Evolutionary conservation across 92 coral and sea anemone species (phyloP), one percentile per base, ranked within the genome.

Genomic region (Scolanthus callimorphus): DNA sequence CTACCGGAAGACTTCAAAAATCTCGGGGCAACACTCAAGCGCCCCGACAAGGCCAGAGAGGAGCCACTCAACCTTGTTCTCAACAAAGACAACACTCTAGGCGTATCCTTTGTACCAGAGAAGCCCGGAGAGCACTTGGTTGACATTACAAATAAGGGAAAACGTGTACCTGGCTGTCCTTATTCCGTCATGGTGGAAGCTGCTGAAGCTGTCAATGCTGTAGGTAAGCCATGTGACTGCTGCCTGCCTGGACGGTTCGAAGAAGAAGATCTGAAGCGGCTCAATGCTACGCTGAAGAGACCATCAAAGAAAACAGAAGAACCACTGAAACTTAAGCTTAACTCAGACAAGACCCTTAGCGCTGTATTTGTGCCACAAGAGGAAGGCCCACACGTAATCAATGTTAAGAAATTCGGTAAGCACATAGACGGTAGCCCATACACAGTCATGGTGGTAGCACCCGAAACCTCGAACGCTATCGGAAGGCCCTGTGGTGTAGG

Each of bases 401-500:
- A 78, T 31, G 88, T 92, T 24, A 92, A 80, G 78, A 88, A 84
- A 67, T 69, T 70, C 72, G 78, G 86, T 45, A 70, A 69, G 49
- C 92, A 92, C 57, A 71, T 92, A 24, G 50, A 71, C 24, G 90
- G 86, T 25, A 94, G 99, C 69, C 96, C 96, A 53, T 89, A 84
- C 83, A 62, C 85, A 29, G 94, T 92, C 79, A 88, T 88, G 92
- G 98, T 92, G 8, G 84, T 80, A 24, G 94, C 89, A 29, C 96
- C 98, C 43, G 87, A 73, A 13, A n/a, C n/a, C n/a, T 81, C 83
- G 49, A 83, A 75, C 60, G 76, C 99, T 34, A 90, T 94, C 17
- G 99, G 99, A 13, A 87, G 96, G 17, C 99, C 99, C 19, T 94
- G 99, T 59, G 99, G 99, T 52, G 96, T 94, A 37, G 99, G 99